Base-by-base conservation (phyloP, 2,888 invertebrate species). In the Apodemia zela region DNA sequence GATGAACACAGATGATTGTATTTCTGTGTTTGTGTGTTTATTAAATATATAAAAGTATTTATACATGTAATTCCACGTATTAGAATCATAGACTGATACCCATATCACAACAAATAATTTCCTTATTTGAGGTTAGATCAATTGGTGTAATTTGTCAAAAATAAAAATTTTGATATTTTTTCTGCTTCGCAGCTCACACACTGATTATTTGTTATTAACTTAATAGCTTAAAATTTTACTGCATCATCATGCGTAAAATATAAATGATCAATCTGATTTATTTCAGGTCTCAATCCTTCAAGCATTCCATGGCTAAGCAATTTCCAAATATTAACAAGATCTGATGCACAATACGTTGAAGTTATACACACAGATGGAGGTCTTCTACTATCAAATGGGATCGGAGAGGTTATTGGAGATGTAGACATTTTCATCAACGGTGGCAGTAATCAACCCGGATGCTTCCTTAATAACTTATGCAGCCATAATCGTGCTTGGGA, bases 401-500 rank as follows among this genome's bases (percentile, higher is more conserved):
- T 97, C 69, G 93, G 94, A 21, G 94, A 95, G 71, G 93, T 94
- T 0, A 92, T 96, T 51, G 98, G 97, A 0, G 95, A 97, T 77
- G 94, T 96, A 0, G 98, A 98, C 85, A 97, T 97, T 84, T 98
- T 95, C 81, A 96, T 96, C 0, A 98, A 98, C 74, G 97, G 97
- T 0, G 98, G 98, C 0, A 92, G 93, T 60, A 93, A 94, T 73
- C 97, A 90, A 68, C 89, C 89, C 0, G 89, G 88, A 0, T 89
- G 89, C 61, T 11, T 73, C 0, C 11, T 73, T 0, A 75, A 69
- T 6, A 73, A 78, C 59, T 8, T 68, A 0, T 87, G 86, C 67
- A 74, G 73, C 64, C 86, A 87, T 64, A 74, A 80, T 47, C 76
- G 85, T 4, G 79, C 86, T 0, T 82, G 75, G 69, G 78, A 85